Evolutionary conservation across 1,140 invertebrate species (phyloP), one percentile per base, ranked within the genome.

Genomic region (Zophobas morio): DNA sequence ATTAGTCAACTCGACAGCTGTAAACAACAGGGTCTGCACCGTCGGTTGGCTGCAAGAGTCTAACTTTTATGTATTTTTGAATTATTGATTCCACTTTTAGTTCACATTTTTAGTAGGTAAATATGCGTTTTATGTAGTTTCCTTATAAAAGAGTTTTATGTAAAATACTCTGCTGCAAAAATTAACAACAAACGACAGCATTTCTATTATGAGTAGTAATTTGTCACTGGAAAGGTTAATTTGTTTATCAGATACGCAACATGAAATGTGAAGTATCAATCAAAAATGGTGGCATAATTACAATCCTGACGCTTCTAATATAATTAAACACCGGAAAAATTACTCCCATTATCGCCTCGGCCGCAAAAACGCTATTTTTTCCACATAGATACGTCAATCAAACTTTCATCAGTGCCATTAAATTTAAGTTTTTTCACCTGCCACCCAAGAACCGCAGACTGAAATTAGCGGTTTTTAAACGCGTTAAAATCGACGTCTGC

Each of bases 331-430:
- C 37, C 20, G 39, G n/a, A 66, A 66, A 66, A 66, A 4, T 51
- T 20, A 0, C 39, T 40, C 37, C 39, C 39, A 66, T 66, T 66
- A 66, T 66, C 60, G 39, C 60, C 39, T 66, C 40, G 37, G 60
- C 60, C 60, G 60, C 60, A 66, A 57, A 20, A 66, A 66, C 60
- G 60, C 20, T 20, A 42, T 66, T 66, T 66, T 42, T 66, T 66
- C 39, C 37, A 42, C 39, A n/a, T 33, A 40, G 4, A 6, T 66
- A 8, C 39, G 60, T 66, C 60, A 66, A 66, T 66, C 60, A 66
- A 66, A 66, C 60, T 66, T 66, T 66, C 60, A 66, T 66, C 60
- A 42, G 60, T 66, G 60, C 60, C 39, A 66, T 66, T 66, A 66
- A 36, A 66, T 8, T 37, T 8, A 32, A 66, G n/a, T 40, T 66